Evolutionary conservation across 2,888 invertebrate genomes (phyloP).

Genomic region (Drosophila lutescens): DNA sequence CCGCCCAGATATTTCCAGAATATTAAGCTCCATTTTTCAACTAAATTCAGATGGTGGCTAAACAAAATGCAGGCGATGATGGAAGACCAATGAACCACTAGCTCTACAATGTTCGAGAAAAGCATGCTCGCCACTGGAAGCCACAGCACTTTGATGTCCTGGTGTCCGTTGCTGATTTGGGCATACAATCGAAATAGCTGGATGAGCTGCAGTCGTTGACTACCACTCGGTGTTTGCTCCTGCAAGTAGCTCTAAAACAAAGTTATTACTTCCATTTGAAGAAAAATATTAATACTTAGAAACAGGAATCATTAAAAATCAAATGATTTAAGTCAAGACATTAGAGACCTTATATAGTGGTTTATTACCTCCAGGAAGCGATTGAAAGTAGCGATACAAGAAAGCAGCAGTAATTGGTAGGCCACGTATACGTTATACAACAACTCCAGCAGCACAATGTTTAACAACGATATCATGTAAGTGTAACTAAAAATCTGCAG

Average conservation of each 20-base stretch:
- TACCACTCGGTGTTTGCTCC: not conserved
- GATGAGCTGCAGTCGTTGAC: not conserved
- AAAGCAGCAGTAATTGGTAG: not conserved
- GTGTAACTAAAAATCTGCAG: not conserved
- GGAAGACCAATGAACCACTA: not conserved
- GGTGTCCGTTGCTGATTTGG: not conserved
- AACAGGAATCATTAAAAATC: no score
- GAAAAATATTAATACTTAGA: no score
- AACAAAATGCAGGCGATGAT: not conserved
- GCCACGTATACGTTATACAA: not conserved
- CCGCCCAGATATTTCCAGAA: not conserved
- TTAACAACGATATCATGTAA: not conserved
- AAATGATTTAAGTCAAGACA: no score
- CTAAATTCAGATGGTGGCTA: not conserved
- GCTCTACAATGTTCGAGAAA: not conserved
- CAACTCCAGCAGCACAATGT: not conserved
- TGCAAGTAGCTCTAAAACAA: not conserved
- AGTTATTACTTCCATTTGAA: no score
- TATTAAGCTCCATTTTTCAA: not conserved
- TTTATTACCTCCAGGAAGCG: not conserved
- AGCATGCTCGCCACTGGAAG: constrained; percentile 1
- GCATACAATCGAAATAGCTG: not conserved
- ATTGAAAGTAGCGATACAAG: not conserved
- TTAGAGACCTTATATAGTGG: no score
- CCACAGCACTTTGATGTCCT: not conserved